A percentile compares a stretch with the other conserved stretches of the same genome.
Conservation (phyloP, 1,140 invertebrate genomes). For the Orchesella cincta region DNA sequence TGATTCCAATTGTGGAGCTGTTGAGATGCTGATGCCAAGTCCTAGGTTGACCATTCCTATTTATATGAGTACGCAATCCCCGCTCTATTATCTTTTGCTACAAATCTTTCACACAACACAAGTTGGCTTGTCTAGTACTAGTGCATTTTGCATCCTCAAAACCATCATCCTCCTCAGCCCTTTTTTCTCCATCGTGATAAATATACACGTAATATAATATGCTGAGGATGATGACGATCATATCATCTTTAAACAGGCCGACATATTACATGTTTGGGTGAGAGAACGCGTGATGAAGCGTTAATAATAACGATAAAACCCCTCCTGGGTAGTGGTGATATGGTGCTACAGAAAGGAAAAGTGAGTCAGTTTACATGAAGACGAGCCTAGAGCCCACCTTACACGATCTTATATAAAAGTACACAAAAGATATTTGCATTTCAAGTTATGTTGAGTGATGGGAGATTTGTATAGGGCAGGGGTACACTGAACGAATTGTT, state of each 20-base stretch:
- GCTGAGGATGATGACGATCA: not conserved
- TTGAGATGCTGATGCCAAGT: not conserved
- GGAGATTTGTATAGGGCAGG: no score
- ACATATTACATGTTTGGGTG: not conserved
- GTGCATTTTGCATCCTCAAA: not conserved
- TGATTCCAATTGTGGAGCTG: not conserved
- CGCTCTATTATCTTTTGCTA: no score
- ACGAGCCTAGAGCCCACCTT: no score
- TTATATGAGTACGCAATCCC: conserved; percentile 23
- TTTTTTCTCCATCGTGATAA: not conserved
- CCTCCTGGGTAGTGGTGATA: conserved; percentile 7
- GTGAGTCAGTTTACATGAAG: conserved; percentile 1
- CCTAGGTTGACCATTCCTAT: not conserved
- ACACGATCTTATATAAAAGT: no score
- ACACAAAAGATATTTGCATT: no score
- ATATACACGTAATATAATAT: not conserved
- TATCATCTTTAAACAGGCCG: not conserved
- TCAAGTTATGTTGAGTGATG: no score
- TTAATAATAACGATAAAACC: not conserved
- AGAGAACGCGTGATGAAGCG: conserved; percentile 5
- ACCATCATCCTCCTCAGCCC: not conserved
- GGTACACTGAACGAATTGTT: no score
- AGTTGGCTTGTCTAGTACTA: not conserved
- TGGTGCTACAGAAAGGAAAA: not conserved
- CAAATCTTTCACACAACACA: not conserved